phyloP scores from a whole-genome alignment of 1,140 invertebrate genomes.

The Drosophila nigromelanica region DNA sequence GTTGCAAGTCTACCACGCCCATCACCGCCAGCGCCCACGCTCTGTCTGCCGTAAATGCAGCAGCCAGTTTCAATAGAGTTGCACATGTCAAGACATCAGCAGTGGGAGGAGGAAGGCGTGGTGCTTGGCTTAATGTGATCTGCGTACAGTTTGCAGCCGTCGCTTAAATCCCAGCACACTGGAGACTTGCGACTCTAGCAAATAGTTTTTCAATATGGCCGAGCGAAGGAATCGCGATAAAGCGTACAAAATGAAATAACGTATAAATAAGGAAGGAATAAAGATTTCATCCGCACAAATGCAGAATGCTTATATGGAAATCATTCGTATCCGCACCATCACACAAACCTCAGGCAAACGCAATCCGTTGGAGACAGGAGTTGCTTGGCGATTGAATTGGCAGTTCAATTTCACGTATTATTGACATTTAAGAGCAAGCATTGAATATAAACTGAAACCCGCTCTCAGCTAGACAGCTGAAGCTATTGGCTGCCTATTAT shows the following conservation, averaged over 20 bases:
- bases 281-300: constrained; percentile 50
- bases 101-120: background rate
- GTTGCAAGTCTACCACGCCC: constrained; percentile 26
- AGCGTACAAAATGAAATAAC: constrained; percentile 62
- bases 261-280: constrained; percentile 69
- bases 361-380: constrained; percentile 25
- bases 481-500: constrained; percentile 74
- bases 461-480: constrained; percentile 48
- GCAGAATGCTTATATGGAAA: constrained; percentile 70
- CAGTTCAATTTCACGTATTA: constrained; percentile 82
- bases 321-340: constrained; percentile 44
- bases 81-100: constrained; percentile 49
- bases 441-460: constrained; percentile 60
- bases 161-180: constrained; percentile 75
- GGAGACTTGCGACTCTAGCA: constrained; percentile 74
- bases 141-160: constrained; percentile 77
- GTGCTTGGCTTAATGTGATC: constrained; percentile 66
- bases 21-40: constrained; percentile 8
- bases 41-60: background rate
- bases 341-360: constrained; percentile 1
- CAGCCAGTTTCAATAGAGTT: constrained; percentile 42
- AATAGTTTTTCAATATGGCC: constrained; percentile 76
- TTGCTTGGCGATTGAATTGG: constrained; percentile 71
- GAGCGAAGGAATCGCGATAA: constrained; percentile 47
- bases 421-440: constrained; percentile 76